Evolutionary conservation across 2,797 vertebrate species (phyloP).

Genomic region (Lagocephalus sceleratus): DNA sequence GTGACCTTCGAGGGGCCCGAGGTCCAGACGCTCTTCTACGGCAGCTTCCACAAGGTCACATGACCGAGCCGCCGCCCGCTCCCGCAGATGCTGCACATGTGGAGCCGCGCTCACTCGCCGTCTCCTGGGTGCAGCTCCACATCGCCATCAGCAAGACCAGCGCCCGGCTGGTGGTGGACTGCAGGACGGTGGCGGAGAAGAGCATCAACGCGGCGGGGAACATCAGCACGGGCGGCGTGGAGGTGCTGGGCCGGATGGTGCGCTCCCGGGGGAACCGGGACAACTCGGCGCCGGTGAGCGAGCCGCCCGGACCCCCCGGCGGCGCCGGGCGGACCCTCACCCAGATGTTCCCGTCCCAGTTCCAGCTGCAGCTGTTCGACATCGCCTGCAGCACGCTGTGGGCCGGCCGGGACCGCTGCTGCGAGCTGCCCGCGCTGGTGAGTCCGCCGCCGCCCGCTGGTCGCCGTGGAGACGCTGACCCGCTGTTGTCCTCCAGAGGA

Average conservation of each 20-base stretch:
- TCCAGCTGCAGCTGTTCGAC: conserved; percentile 94
- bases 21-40: conserved; percentile 91
- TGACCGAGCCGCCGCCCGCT: not conserved
- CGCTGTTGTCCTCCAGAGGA: conserved; percentile 76
- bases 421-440: conserved; percentile 94
- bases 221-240: conserved; percentile 85
- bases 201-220: conserved; percentile 86
- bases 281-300: conserved; percentile 87
- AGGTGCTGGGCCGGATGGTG: conserved; percentile 92
- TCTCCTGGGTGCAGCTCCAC: conserved; percentile 78
- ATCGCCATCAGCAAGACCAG: conserved; percentile 88
- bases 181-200: conserved; percentile 85
- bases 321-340: not conserved
- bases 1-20: conserved; percentile 92
- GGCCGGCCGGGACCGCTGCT: conserved; percentile 93
- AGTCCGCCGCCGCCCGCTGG: conserved; percentile 44
- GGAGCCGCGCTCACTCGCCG: not conserved
- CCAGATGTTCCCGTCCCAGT: conserved; percentile 62
- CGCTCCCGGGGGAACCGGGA: conserved; percentile 85
- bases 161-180: conserved; percentile 87
- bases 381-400: conserved; percentile 92
- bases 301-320: no score
- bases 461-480: not conserved
- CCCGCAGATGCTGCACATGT: no score
- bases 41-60: conserved; percentile 94